Base-by-base conservation (phyloP, 2,113 vertebrate genomes). In the Eurystomus gularis region DNA sequence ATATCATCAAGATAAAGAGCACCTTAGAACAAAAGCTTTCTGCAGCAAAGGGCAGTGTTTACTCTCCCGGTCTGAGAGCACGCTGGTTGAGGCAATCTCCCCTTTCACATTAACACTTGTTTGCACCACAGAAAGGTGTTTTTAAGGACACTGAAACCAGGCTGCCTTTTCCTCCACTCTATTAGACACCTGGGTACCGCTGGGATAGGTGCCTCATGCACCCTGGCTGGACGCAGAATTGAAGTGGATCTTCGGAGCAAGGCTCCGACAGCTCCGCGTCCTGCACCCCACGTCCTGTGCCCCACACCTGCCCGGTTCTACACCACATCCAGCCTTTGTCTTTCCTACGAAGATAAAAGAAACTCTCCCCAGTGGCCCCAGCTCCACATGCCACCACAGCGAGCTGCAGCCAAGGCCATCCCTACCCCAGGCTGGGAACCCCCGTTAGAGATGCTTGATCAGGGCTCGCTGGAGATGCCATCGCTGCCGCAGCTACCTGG, bases 1-100 rank as follows among this genome's bases (percentile, higher is more conserved):
- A 92, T 95, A 96, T 94, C 92, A 94, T 94, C 83, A 84, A 95
- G 91, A 91, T 87, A 86, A 95, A 97, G 94, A 96, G 93, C 80
- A 87, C 88, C 94, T 95, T 83, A 89, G 95, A 97, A 95, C 86
- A 86, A 92, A 96, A 96, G 96, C 94, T 86, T 91, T 95, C 77
- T 80, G 55, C 60, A 72, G 86, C 78, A 64, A 97, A 96, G 92
- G 91, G 73, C 94, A 95, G 68, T 62, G 82, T 72, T 94, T 90
- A 72, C 94, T 93, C 71, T 40, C 58, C 62, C 40, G 49, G 85
- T 42, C 54, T 12, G 91, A 82, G 77, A 54, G 25, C 60, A 2
- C 0, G 54, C 37, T 71, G 79, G 91, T 87, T 39, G 72, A 96
- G 91, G 64, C 93, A 54, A 91, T 81, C 86, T 93, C 81, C 73